Conservation (phyloP, 53 echinoderm and acorn worm genomes). For the Zoroaster sp. region DNA sequence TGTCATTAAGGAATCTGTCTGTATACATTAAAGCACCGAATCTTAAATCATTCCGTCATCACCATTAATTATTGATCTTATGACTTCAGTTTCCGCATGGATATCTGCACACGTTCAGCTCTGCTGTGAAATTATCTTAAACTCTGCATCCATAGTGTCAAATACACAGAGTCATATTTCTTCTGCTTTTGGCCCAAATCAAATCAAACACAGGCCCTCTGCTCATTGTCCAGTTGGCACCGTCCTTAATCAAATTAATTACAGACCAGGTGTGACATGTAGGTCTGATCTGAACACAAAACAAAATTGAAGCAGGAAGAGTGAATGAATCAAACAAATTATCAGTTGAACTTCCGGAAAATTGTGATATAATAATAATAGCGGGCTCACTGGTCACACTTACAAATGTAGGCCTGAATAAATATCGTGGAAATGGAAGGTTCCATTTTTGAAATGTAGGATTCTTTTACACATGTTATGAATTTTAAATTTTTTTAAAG, state of each 20-base stretch:
- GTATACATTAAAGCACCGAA: not conserved
- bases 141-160: not conserved
- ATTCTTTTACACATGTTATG: no score
- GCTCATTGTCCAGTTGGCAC: not conserved
- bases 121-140: not conserved
- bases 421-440: no score
- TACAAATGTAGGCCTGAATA: no score
- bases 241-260: slow-evolving; percentile 11
- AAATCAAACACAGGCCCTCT: slow-evolving; percentile 4
- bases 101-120: not conserved
- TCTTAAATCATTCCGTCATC: not conserved
- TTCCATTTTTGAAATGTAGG: no score
- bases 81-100: not conserved
- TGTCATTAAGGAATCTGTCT: no score
- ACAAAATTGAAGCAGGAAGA: no score
- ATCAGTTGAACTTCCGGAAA: no score
- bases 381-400: no score
- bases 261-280: not conserved
- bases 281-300: no score
- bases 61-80: not conserved
- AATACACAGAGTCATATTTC: not conserved
- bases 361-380: no score
- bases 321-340: no score
- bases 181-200: not conserved
- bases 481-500: no score